Evolutionary conservation across 1,140 invertebrate species (phyloP).

Genomic region (Cyclargus thomasi): DNA sequence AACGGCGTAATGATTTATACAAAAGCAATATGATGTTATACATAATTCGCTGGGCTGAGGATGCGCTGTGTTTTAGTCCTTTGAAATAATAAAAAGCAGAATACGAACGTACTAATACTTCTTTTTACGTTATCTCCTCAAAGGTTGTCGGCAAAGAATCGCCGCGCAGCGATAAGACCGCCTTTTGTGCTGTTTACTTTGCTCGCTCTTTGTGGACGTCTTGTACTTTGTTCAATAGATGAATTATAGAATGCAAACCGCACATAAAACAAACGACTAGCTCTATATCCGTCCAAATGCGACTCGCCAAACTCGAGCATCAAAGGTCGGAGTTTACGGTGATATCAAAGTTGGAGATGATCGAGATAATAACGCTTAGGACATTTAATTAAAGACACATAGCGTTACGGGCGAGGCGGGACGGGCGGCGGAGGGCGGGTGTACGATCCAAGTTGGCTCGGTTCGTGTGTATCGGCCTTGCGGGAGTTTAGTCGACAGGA

Average conservation of each 20-base stretch:
- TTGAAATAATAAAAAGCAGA: conserved; percentile 14
- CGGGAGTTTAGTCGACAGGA: conserved; percentile 64
- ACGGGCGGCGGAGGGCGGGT: conserved; percentile 31
- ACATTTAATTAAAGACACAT: conserved; percentile 42
- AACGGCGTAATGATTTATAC: not conserved
- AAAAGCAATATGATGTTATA: conserved; percentile 2
- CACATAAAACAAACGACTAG: not conserved
- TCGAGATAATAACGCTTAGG: conserved; percentile 7
- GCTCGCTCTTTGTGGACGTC: conserved; percentile 8
- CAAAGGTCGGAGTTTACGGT: conserved; percentile 7
- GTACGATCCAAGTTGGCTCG: conserved; percentile 42
- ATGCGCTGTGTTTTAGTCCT: conserved; percentile 3
- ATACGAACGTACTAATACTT: conserved; percentile 11
- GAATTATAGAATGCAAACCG: conserved; percentile 14
- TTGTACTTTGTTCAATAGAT: conserved; percentile 13
- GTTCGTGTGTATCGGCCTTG: conserved; percentile 48
- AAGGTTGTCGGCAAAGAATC: conserved; percentile 15
- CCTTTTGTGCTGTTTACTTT: conserved; percentile 15
- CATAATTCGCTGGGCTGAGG: not conserved
- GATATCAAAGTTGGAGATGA: conserved; percentile 14
- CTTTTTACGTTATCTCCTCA: conserved; percentile 14
- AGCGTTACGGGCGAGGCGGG: conserved; percentile 28
- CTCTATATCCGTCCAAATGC: not conserved
- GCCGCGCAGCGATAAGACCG: conserved; percentile 13
- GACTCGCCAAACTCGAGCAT: not conserved